Base-by-base conservation (phyloP, 2,888 invertebrate genomes). In the Venustoraphidia nigricollis region DNA sequence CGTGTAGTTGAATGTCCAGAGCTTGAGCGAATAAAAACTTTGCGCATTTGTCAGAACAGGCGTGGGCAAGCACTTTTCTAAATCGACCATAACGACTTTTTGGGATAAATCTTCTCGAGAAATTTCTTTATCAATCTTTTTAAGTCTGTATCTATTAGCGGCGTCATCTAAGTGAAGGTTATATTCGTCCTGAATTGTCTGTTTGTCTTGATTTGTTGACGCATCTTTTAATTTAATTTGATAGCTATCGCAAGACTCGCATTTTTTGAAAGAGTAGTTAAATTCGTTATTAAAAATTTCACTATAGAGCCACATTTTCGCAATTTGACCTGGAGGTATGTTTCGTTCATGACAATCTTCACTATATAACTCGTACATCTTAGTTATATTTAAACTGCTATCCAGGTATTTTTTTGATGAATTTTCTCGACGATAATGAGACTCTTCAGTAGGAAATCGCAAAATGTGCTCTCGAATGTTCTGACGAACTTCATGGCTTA, bases 11-110 rank as follows among this genome's bases (percentile, higher is more conserved):
- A 48, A 51, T 8, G 53, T 56, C 53, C 54, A 56, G 27, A 55
- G 47, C 44, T 56, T 53, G 38, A 54, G 41, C n/a, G 51, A 52
- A 40, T 54, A 53, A 37, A 55, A 55, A 46, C 54, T 53, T 41
- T 54, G 52, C 8, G 52, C 46, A 45, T 53, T 53, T 13, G 17
- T 48, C 37, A 55, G 41, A 9, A 43, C 39, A 14, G 52, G 55
- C 27, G 53, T 55, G 14, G 51, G 54, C 17, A 55, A 44, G 40
- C 50, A 52, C 51, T 54, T 54, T 50, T 55, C 48, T 38, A 55
- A 44, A 53, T 53, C 50, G 14, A 49, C 47, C 51, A 51, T 52
- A 17, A 53, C 17, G 11, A 53, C 47, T 44, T 50, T 53, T 50
- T 43, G 34, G 36, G 35, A 44, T 34, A 27, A 34, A n/a, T 44